A percentile compares a stretch with the other conserved stretches of the same genome.
These are phyloP conservation scores for Tubiluchus corallicola DNA, from an alignment of 2,888 invertebrate species.

Conservation along the genomic window DNA sequence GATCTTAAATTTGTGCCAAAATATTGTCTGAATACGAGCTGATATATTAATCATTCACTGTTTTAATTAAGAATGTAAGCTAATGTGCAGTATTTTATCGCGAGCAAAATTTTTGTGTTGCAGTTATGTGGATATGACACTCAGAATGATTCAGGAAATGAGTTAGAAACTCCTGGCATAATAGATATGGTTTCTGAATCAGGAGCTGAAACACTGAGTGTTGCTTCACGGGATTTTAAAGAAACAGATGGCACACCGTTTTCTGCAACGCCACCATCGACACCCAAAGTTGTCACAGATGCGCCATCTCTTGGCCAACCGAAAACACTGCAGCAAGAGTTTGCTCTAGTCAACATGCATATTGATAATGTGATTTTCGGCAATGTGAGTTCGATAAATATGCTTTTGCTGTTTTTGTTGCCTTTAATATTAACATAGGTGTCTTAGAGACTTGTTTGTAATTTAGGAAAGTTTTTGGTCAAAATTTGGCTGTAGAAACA, in stretches of 20 bases:
- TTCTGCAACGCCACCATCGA: conserved; percentile 8
- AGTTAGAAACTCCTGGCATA: conserved; percentile 21
- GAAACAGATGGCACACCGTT: conserved; percentile 11
- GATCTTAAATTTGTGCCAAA: no score
- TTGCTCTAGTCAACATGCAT: conserved; percentile 51
- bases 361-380: conserved; percentile 46
- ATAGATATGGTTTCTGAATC: background rate
- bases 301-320: conserved; percentile 23
- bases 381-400: conserved; percentile 22
- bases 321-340: conserved; percentile 50
- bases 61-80: no score
- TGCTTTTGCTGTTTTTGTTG: conserved; percentile 7
- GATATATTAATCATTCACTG: no score
- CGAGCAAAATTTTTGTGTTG: no score
- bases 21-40: no score
- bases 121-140: conserved; percentile 51
- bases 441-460: background rate
- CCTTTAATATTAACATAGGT: background rate
- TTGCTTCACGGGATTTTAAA: conserved; percentile 8
- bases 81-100: no score
- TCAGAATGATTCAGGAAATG: conserved; percentile 33
- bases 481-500: no score
- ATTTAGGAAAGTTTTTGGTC: no score
- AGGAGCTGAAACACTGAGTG: conserved; percentile 10
- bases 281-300: conserved; percentile 8